These are phyloP conservation scores for Argyresthia albistria DNA, from an alignment of 2,888 invertebrate species.

Conservation along the genomic window DNA sequence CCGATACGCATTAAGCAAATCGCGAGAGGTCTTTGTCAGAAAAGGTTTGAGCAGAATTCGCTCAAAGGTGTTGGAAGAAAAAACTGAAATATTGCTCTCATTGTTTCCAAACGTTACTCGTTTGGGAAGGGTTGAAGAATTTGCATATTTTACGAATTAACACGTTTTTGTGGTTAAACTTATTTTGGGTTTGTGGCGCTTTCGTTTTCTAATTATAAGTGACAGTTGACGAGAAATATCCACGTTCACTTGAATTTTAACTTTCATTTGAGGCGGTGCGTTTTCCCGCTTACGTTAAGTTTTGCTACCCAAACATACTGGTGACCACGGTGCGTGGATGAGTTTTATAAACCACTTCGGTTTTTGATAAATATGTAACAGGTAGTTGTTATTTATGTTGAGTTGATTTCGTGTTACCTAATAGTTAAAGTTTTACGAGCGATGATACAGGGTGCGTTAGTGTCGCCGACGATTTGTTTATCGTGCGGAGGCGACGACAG, in stretches of 20 bases:
- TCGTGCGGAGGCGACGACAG: constrained; percentile 58
- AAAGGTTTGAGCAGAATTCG: constrained; percentile 22
- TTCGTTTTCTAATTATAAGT: constrained; percentile 28
- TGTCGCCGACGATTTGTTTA: constrained; percentile 60
- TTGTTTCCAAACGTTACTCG: constrained; percentile 5
- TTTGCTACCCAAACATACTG: neutral
- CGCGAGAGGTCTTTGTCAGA: constrained; percentile 36
- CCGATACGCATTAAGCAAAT: constrained; percentile 64
- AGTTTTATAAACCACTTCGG: constrained; percentile 29
- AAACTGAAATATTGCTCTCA: constrained; percentile 31
- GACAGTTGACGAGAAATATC: neutral
- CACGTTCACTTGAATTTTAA: constrained; percentile 10
- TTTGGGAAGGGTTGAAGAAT: constrained; percentile 28
- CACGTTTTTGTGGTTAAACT: constrained; percentile 40
- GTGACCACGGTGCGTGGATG: constrained; percentile 26
- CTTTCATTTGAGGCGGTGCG: constrained; percentile 22
- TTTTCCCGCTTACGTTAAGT: constrained; percentile 5
- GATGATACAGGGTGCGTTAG: constrained; percentile 54
- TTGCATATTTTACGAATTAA: constrained; percentile 48
- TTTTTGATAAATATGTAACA: constrained; percentile 53
- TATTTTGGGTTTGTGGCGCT: constrained; percentile 61
- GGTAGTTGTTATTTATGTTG: constrained; percentile 57
- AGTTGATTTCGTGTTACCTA: constrained; percentile 60
- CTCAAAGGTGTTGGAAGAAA: constrained; percentile 42
- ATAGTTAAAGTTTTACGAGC: constrained; percentile 64